Evolutionary conservation across 2,888 invertebrate species (phyloP).

Genomic region (Ophioninae sp.): DNA sequence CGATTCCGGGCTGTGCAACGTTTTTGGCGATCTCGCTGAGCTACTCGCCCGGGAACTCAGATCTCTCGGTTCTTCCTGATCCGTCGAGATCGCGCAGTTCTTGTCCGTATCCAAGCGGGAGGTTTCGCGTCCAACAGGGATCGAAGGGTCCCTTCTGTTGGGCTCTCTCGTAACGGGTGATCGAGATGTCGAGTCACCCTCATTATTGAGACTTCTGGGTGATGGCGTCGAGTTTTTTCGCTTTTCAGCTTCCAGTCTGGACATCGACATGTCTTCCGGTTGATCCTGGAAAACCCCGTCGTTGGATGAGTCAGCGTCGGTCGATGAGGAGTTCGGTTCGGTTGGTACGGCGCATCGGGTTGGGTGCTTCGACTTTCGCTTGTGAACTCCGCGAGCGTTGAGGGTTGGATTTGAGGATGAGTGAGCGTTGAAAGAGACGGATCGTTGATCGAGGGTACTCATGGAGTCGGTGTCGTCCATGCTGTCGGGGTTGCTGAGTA

Average conservation of each 20-base stretch:
- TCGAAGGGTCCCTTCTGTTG: slow-evolving; percentile 50
- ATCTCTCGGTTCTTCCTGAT: slow-evolving; percentile 77
- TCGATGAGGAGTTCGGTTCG: slow-evolving; percentile 83
- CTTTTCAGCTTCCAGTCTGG: slow-evolving; percentile 76
- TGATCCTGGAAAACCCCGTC: slow-evolving; percentile 82
- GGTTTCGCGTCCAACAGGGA: slow-evolving; percentile 64
- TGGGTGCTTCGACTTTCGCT: slow-evolving; percentile 94
- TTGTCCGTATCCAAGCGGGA: slow-evolving; percentile 32
- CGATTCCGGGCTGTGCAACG: slow-evolving; percentile 57
- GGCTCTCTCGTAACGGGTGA: slow-evolving; percentile 68
- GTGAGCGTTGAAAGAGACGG: slow-evolving; percentile 72
- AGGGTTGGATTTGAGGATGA: slow-evolving; percentile 68
- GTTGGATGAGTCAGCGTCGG: slow-evolving; percentile 85
- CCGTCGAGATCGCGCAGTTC: slow-evolving; percentile 64
- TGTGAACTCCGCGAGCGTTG: slow-evolving; percentile 83
- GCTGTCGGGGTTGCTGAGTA: slow-evolving; percentile 85
- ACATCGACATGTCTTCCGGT: slow-evolving; percentile 80
- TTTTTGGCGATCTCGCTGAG: slow-evolving; percentile 72
- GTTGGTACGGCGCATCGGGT: slow-evolving; percentile 88
- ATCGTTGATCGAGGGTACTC: slow-evolving; percentile 74
- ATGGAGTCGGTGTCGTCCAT: slow-evolving; percentile 82
- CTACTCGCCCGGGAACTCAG: slow-evolving; percentile 77
- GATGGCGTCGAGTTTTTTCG: slow-evolving; percentile 72
- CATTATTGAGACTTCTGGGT: slow-evolving; percentile 67
- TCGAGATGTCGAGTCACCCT: slow-evolving; percentile 68